phyloP scores from a whole-genome alignment of 2,113 vertebrate genomes.

The Chiloscyllium plagiosum region DNA sequence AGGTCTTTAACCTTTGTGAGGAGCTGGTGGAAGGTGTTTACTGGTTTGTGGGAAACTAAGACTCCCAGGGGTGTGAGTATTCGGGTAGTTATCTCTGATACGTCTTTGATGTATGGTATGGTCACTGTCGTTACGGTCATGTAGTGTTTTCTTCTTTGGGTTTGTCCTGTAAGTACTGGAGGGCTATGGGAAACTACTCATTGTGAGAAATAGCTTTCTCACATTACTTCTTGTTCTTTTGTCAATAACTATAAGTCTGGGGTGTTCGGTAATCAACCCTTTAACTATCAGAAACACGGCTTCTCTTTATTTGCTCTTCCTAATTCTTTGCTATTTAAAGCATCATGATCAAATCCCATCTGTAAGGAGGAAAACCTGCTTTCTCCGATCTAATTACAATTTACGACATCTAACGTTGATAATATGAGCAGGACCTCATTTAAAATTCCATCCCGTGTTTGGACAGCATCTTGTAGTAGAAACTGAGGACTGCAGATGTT shows the following conservation, averaged over 20 bases:
- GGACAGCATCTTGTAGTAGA: not conserved
- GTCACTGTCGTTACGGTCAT: too few species aligned
- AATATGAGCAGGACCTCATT: not conserved
- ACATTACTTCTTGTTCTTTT: not conserved
- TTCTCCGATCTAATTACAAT: not conserved
- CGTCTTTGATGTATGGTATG: too few species aligned
- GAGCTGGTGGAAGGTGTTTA: too few species aligned
- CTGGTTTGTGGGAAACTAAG: too few species aligned
- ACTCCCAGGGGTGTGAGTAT: too few species aligned
- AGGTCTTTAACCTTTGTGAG: too few species aligned
- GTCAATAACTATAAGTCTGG: not conserved
- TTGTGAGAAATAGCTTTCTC: not conserved
- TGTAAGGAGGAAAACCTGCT: not conserved
- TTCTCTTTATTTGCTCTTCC: not conserved
- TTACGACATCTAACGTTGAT: not conserved
- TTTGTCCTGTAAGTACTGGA: too few species aligned
- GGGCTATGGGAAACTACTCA: not conserved
- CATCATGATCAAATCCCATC: not conserved
- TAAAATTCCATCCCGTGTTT: not conserved
- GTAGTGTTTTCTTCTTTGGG: too few species aligned
- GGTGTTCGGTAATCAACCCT: not conserved
- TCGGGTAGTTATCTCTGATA: too few species aligned
- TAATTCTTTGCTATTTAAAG: not conserved
- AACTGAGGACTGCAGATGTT: too few species aligned
- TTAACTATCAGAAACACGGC: not conserved